Percentiles rank a stretch among this genome's conserved stretches.
These are phyloP conservation scores for Dicranocentrus wangi DNA, from an alignment of 2,888 invertebrate species.

Conservation along the genomic window DNA sequence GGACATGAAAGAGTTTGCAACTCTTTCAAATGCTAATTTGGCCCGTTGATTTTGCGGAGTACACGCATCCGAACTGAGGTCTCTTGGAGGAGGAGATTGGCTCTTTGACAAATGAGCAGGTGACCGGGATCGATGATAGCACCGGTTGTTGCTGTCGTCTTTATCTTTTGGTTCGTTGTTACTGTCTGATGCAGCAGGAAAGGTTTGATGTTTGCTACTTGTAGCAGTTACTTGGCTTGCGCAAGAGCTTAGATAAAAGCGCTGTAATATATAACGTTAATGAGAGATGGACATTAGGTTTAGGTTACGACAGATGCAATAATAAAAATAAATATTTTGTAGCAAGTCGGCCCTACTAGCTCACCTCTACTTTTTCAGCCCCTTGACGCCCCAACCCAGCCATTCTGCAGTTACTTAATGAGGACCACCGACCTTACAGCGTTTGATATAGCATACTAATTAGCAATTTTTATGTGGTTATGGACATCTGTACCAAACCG, in stretches of 20 bases:
- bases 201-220: neutral
- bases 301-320: neutral
- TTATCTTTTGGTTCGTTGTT: no score
- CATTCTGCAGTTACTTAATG: no score
- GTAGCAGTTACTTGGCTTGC: neutral
- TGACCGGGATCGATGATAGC: neutral
- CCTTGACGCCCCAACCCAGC: no score
- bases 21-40: slow-evolving; percentile 17
- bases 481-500: no score
- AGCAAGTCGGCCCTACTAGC: no score
- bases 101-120: no score
- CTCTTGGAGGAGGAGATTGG: neutral
- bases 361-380: slow-evolving; percentile 46
- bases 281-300: neutral
- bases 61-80: neutral
- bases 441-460: no score
- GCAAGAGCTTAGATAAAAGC: slow-evolving; percentile 44
- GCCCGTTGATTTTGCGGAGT: slow-evolving; percentile 6
- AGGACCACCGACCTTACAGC: no score
- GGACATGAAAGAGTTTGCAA: slow-evolving; percentile 10
- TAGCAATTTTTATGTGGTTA: no score
- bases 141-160: neutral
- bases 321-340: neutral
- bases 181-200: slow-evolving; percentile 7
- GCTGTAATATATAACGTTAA: slow-evolving; percentile 1